Evolutionary conservation across 2,113 vertebrate genomes (phyloP), one percentile per base, ranked within the genome.

Genomic region (Daphoenositta chrysoptera): DNA sequence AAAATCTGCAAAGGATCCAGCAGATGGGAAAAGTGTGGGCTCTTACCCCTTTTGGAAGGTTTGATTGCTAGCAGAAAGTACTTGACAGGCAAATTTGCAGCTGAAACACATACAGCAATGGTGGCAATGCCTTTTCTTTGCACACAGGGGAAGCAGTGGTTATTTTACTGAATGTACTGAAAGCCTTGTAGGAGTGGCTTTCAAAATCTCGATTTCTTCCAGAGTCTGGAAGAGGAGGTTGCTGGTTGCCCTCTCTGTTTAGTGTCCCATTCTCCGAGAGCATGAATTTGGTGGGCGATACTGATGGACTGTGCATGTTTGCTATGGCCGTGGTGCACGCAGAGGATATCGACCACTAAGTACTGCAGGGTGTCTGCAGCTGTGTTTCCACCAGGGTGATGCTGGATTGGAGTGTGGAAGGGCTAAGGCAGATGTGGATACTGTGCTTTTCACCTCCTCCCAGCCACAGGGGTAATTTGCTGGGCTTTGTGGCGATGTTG

Each of bases 401-500:
- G 26, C 63, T 76, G 89, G 35, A 33, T 24, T 35, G 53, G 37
- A 71, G 31, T 14, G 33, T 39, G 37, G 54, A 71, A 50, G 45
- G 58, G 42, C 45, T 64, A 15, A 63, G 54, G 39, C 58, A 80
- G 47, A 4, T 17, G 21, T 15, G n/a, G 63, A 20, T 18, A 33
- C 5, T 6, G 1, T 48, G 47, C 44, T 39, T 75, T 70, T 63
- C 47, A 33, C 50, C 56, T 66, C 7, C 2, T 63, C 31, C 27
- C 76, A 65, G 33, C 23, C 48, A 44, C 5, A 2, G 63, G 21
- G 5, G 8, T 42, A 15, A 31, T 61, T 73, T 89, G 27, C 56
- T 2, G 1, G n/a, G 33, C 61, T 56, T 18, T 3, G 0, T 47
- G 48, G 28, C 47, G 30, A 9, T 1, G 7, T 20, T n/a, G n/a